Evolutionary conservation across 2,888 invertebrate species (phyloP), one percentile per base, ranked within the genome.

Genomic region (Plusia festucae): DNA sequence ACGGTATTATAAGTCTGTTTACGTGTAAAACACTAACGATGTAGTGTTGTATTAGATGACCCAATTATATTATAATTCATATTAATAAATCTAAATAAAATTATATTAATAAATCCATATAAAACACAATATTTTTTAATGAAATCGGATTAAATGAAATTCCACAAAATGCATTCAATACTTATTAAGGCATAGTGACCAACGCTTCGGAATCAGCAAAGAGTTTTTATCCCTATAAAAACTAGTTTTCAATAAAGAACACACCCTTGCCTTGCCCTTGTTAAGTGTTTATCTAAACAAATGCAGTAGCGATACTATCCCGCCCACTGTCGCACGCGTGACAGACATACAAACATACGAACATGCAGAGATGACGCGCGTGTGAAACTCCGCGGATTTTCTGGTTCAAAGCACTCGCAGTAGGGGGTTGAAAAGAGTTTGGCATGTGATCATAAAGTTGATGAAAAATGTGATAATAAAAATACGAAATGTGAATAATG

Each of bases 301-400:
- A 40, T 40, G n/a, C n/a, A 40, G 40, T n/a, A 40, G 40, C 40
- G n/a, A 40, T 40, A n/a, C n/a, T n/a, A 40, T 40, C 40, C 40
- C 40, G 40, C 40, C 40, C 40, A 40, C 40, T 40, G 40, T 40
- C 40, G 40, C 40, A 34, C 34, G 40, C 40, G 40, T 40, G 40
- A 40, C n/a, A n/a, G 40, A 40, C 40, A 40, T 40, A 40, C 40
- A 40, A 5, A 40, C 40, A 40, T 3, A 40, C 40, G n/a, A 15
- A n/a, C n/a, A 40, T n/a, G n/a, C n/a, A 40, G 5, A 40, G 5
- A n/a, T n/a, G 40, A 40, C 40, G 40, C 40, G 40, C 40, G 40
- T 40, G 40, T 40, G 40, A 40, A 40, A 40, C n/a, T 15, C 1
- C 5, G n/a, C 7, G 40, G 40, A 40, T 40, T 40, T 40, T 40